Conservation (phyloP, 2,113 vertebrate genomes). For the Laticauda colubrina region DNA sequence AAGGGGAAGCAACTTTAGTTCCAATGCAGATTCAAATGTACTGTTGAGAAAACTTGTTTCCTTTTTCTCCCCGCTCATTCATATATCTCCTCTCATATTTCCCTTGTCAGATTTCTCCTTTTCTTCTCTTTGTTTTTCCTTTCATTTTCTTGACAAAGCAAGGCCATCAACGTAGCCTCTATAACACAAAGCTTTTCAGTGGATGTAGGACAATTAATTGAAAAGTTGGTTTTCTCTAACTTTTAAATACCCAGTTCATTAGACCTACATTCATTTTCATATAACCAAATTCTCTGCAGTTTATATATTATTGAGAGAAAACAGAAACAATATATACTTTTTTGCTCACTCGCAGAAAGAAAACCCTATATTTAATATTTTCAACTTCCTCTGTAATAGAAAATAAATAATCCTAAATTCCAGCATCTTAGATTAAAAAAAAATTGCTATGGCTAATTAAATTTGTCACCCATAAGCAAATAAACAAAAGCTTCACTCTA, state of each 20-base stretch:
- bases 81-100: background rate
- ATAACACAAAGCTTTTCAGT: background rate
- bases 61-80: background rate
- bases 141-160: background rate
- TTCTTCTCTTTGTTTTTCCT: background rate
- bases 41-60: background rate
- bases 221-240: background rate
- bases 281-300: background rate
- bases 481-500: background rate
- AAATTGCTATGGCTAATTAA: background rate
- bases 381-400: background rate
- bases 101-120: background rate
- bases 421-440: background rate
- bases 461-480: background rate
- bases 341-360: background rate
- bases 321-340: background rate
- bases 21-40: background rate
- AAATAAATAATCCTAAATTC: background rate
- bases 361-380: background rate
- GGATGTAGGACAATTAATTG: background rate
- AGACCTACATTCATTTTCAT: background rate
- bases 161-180: background rate
- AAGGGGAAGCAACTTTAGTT: background rate
- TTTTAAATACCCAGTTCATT: background rate
- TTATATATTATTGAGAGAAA: background rate